Evolutionary conservation across 2,113 vertebrate species (phyloP).

Genomic region (Athene noctua): DNA sequence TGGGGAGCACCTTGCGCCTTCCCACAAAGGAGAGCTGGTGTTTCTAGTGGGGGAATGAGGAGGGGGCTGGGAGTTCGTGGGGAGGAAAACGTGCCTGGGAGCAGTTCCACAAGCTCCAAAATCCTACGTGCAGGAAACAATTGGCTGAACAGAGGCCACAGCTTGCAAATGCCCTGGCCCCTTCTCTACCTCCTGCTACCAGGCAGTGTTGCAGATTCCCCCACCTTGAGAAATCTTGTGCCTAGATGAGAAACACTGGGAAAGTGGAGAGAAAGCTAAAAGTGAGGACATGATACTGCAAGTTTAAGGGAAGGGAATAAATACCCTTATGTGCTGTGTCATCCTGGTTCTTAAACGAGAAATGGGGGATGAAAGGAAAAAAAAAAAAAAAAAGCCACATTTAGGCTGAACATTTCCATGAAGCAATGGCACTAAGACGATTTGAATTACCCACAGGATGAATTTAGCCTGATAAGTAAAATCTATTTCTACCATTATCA

Average conservation of each 20-base stretch:
- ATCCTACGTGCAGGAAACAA: constrained; percentile 11
- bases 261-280: neutral
- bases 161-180: neutral
- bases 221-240: neutral
- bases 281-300: neutral
- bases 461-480: constrained; percentile 26
- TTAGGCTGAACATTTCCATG: neutral
- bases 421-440: neutral
- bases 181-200: neutral
- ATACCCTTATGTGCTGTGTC: neutral
- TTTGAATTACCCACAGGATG: constrained; percentile 22
- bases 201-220: neutral
- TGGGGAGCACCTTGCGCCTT: neutral
- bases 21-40: constrained; percentile 23
- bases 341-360: neutral
- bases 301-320: neutral
- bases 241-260: neutral
- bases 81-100: constrained; percentile 43
- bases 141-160: neutral
- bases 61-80: neutral
- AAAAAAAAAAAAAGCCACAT: neutral
- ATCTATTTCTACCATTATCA: constrained; percentile 33
- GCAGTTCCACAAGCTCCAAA: constrained; percentile 44
- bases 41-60: neutral
- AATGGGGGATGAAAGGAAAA: neutral